Evolutionary conservation across 2,797 vertebrate species (phyloP), one percentile per base, ranked within the genome.

Genomic region (Sternotherus odoratus): DNA sequence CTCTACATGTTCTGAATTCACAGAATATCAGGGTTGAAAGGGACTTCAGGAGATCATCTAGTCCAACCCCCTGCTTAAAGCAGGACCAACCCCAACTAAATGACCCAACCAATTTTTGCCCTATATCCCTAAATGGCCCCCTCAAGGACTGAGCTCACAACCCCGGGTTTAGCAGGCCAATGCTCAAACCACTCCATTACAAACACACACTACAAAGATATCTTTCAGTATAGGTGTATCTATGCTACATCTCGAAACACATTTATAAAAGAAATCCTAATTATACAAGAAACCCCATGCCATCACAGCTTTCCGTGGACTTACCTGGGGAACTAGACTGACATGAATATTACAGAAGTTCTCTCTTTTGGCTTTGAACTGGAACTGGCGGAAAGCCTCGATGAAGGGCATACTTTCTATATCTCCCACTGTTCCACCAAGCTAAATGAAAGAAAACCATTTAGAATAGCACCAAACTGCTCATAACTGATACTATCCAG

Each of bases 391-490:
- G 98, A 99, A 99, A 60, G 99, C 99, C 95, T 99, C 99, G 0
- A 99, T 99, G 96, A 99, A 99, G 24, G 99, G 99, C 99, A 99
- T 99, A 97, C 99, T 99, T 97, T 99, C 99, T 0, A 99, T 99
- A 95, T 99, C 99, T 1, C 99, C 99, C 2, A 99, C 99, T 0
- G 99, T 99, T 53, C 99, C 99, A 21, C 99, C 99, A 0, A 99
- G 98, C 99, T 99, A 95, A 95, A 94, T 87, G 49, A 95, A 15
- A 92, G 57, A 94, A 33, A 89, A 11, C 21, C 5, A 26, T 17
- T 1, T 7, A 23, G 1, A 56, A 26, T 48, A 46, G 54, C 33
- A 11, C 5, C 36, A 77, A 56, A 9, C 26, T 30, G 16, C 43
- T 43, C 43, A 30, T 39, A 74, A 53, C 24, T 50, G 13, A 43